phyloP scores from a whole-genome alignment of 1,140 invertebrate genomes.

The Drosophila saltans region DNA sequence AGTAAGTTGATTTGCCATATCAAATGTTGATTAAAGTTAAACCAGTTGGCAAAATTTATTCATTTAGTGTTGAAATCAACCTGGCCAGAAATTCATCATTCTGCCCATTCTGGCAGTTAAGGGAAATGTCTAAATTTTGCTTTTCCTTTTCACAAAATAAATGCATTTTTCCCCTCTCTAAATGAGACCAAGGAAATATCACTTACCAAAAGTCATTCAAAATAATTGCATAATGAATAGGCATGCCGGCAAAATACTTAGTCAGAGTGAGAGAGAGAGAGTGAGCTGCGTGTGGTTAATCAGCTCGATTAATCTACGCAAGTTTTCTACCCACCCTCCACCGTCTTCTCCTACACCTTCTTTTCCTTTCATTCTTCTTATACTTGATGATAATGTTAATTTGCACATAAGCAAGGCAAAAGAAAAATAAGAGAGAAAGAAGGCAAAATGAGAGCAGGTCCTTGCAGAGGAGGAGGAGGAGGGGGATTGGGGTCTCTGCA shows the following conservation, averaged over 20 bases:
- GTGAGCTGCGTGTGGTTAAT: conserved; percentile 70
- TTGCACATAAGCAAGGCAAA: conserved; percentile 60
- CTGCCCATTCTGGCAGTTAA: conserved; percentile 10
- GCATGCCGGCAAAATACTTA: conserved; percentile 36
- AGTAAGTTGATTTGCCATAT: too few relatives aligned
- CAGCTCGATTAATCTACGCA: conserved; percentile 77
- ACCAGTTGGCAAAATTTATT: not conserved
- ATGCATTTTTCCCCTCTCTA: conserved; percentile 36
- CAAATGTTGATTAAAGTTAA: too few relatives aligned
- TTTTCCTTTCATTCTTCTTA: not conserved
- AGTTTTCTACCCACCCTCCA: conserved; percentile 27
- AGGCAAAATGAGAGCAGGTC: conserved; percentile 45
- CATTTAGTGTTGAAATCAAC: not conserved
- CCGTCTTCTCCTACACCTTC: not conserved
- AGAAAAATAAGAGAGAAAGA: conserved; percentile 2
- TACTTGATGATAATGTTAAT: conserved; percentile 73
- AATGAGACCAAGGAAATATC: conserved; percentile 61
- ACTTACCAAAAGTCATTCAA: conserved; percentile 77
- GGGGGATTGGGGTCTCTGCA: conserved; percentile 45
- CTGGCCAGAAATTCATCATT: not conserved
- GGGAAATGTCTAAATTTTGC: conserved; percentile 9
- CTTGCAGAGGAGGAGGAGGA: not conserved
- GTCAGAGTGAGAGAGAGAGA: not conserved
- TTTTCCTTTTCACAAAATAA: conserved; percentile 37
- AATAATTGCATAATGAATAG: conserved; percentile 80